Evolutionary conservation across 2,888 invertebrate genomes (phyloP).

Genomic region (Apamea monoglypha): DNA sequence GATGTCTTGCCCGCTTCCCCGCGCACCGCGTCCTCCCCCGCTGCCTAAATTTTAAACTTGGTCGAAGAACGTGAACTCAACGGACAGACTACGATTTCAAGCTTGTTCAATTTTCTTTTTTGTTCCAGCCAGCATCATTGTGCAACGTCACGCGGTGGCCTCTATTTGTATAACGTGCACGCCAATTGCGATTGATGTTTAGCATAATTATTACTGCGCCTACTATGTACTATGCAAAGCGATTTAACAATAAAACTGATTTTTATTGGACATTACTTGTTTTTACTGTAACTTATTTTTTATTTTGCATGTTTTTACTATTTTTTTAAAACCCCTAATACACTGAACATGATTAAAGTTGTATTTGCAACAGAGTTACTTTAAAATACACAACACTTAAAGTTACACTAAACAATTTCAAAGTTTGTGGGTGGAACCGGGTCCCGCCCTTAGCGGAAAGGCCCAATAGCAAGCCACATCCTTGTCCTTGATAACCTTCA

Average conservation of each 20-base stretch:
- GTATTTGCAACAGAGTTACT: slow-evolving; percentile 2
- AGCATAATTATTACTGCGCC: slow-evolving; percentile 38
- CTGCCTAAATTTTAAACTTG: slow-evolving; percentile 80
- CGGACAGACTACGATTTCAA: slow-evolving; percentile 75
- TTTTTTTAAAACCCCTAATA: slow-evolving; percentile 27
- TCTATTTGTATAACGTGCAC: slow-evolving; percentile 54
- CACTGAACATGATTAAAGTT: slow-evolving; percentile 39
- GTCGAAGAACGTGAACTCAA: slow-evolving; percentile 76
- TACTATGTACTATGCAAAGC: slow-evolving; percentile 56
- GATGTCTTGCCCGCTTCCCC: slow-evolving; percentile 73
- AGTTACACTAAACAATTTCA: slow-evolving; percentile 29
- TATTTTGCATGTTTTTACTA: slow-evolving; percentile 25
- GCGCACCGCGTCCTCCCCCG: slow-evolving; percentile 44
- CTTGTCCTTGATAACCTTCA: slow-evolving; percentile 70
- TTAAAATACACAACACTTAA: slow-evolving; percentile 11
- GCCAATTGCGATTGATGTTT: slow-evolving; percentile 71
- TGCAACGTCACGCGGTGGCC: slow-evolving; percentile 32
- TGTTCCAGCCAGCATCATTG: slow-evolving; percentile 73
- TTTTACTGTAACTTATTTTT: slow-evolving; percentile 43
- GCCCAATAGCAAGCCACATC: slow-evolving; percentile 75
- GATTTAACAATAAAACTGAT: slow-evolving; percentile 58
- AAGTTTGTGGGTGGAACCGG: slow-evolving; percentile 63
- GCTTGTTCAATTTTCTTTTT: slow-evolving; percentile 74
- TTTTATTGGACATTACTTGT: slow-evolving; percentile 41
- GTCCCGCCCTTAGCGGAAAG: slow-evolving; percentile 74